phyloP scores from a whole-genome alignment of 1,140 invertebrate species.

The Brachionus asplanchnoidis region DNA sequence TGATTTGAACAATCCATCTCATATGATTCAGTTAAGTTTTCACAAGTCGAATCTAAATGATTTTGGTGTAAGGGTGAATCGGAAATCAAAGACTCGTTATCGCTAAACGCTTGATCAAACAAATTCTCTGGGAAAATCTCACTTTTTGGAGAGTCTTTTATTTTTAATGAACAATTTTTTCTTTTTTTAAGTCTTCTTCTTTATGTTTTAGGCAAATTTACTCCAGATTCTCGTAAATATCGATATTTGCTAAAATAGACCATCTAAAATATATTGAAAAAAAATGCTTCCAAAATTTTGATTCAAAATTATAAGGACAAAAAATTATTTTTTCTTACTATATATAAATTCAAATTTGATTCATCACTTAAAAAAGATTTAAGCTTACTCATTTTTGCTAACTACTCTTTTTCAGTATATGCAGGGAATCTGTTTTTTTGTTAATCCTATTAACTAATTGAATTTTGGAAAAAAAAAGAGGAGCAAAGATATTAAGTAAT shows the following conservation, averaged over 20 bases:
- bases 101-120: neutral
- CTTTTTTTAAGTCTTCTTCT: neutral
- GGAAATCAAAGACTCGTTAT: neutral
- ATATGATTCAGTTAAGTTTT: neutral
- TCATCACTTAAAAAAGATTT: neutral
- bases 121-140: neutral
- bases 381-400: neutral
- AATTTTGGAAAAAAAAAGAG: too few relatives aligned
- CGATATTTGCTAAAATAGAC: neutral
- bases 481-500: too few relatives aligned
- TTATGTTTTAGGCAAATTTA: neutral
- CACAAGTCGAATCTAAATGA: neutral
- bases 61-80: neutral
- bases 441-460: too few relatives aligned
- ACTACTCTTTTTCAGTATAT: neutral
- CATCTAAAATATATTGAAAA: neutral
- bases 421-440: neutral
- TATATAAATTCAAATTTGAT: neutral
- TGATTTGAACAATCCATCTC: neutral
- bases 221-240: neutral
- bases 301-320: neutral
- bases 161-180: neutral
- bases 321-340: neutral
- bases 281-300: neutral
- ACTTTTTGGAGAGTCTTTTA: neutral